These are phyloP conservation scores for Graptemys geographica DNA, from an alignment of 2,797 vertebrate species.

Conservation along the genomic window DNA sequence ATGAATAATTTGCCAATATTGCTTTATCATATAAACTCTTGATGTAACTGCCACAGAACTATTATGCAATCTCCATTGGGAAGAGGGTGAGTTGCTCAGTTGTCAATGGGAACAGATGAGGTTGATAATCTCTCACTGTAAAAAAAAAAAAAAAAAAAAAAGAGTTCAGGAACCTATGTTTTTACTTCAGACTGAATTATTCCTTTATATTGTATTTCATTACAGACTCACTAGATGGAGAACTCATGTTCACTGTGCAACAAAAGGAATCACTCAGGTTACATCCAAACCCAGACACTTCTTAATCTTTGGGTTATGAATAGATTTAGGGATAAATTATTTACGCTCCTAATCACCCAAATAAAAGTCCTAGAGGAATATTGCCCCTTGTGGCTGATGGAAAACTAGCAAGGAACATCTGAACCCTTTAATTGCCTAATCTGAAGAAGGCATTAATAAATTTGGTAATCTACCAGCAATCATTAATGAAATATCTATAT, in stretches of 20 bases:
- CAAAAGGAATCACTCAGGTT: background rate
- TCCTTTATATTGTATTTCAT: background rate
- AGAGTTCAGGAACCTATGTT: background rate
- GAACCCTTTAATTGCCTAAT: too few species aligned
- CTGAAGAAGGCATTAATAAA: too few species aligned
- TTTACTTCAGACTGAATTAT: background rate
- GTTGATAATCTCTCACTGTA: background rate
- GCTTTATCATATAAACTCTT: background rate
- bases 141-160: background rate
- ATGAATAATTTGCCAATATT: background rate
- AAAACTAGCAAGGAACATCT: background rate
- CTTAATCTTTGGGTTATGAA: background rate
- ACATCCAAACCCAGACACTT: background rate
- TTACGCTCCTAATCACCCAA: background rate
- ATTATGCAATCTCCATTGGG: rapidly evolving
- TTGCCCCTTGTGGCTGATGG: background rate
- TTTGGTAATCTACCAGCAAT: background rate
- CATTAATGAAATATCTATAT: background rate
- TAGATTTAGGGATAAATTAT: background rate
- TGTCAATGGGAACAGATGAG: background rate
- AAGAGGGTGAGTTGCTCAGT: background rate
- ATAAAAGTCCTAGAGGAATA: background rate
- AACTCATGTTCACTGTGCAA: background rate
- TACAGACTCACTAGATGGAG: background rate
- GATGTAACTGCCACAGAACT: background rate